phyloP scores from a whole-genome alignment of 2,113 vertebrate species.

The Thamnaconus septentrionalis region DNA sequence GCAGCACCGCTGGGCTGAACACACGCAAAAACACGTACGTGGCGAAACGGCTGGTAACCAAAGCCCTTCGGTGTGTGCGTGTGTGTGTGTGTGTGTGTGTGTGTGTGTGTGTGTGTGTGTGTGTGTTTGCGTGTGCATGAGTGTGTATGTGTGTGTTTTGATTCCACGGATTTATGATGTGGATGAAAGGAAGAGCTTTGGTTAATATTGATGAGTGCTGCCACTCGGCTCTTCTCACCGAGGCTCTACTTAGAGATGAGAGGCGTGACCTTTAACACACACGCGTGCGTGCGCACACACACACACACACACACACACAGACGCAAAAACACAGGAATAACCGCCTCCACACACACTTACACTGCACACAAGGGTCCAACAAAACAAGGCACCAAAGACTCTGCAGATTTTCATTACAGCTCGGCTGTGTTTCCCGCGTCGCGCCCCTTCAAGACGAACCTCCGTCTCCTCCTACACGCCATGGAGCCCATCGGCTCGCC shows the following conservation, averaged over 20 bases:
- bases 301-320: conserved; percentile 6
- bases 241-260: conserved; percentile 68
- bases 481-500: conserved; percentile 2
- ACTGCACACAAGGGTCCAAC: too few species aligned
- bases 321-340: not conserved
- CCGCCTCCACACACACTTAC: not conserved
- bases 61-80: too few species aligned
- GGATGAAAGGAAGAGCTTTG: conserved; percentile 72
- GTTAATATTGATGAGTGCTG: conserved; percentile 77
- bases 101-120: too few species aligned
- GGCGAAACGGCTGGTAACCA: too few species aligned
- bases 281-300: not conserved
- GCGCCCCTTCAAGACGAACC: not conserved
- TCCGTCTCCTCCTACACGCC: not conserved
- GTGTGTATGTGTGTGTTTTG: conserved; percentile 23
- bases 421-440: too few species aligned
- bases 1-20: not conserved
- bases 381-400: not conserved
- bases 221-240: conserved; percentile 62
- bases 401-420: not conserved
- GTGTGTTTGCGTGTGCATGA: conserved; percentile 18
- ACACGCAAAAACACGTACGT: not conserved
- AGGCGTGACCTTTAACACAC: conserved; percentile 65
- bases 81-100: too few species aligned
- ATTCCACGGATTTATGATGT: conserved; percentile 64